These are phyloP conservation scores for Cricetomys ansorgei DNA, from an alignment of 2,113 vertebrate genomes.

Conservation along the genomic window DNA sequence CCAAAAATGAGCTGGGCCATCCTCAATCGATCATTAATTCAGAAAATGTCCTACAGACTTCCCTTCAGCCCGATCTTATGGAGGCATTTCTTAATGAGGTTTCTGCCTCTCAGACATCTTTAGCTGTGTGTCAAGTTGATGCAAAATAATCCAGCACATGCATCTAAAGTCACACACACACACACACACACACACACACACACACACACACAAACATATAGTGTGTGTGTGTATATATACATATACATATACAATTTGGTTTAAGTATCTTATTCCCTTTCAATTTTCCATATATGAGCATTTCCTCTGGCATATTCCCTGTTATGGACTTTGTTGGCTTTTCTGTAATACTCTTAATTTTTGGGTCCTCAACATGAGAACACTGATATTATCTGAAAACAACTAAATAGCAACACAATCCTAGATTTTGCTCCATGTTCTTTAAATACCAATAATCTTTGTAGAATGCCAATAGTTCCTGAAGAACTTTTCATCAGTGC, in stretches of 20 bases:
- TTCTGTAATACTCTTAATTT: background rate
- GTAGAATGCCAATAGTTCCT: background rate
- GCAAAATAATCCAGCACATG: background rate
- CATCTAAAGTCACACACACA: too few species aligned
- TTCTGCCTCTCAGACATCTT: background rate
- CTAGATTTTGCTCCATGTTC: background rate
- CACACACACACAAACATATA: too few species aligned
- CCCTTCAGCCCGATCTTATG: background rate
- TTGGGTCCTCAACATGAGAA: background rate
- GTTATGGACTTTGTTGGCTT: background rate
- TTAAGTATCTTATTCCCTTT: background rate
- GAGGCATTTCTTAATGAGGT: background rate
- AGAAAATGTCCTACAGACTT: background rate
- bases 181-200: too few species aligned
- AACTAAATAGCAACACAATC: background rate
- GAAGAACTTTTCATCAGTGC: background rate
- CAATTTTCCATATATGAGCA: background rate
- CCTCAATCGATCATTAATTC: background rate
- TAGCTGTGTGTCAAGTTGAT: background rate
- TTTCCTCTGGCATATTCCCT: background rate
- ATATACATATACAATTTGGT: background rate
- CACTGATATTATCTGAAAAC: background rate
- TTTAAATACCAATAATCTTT: constrained; percentile 23
- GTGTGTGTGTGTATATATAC: background rate
- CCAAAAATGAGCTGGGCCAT: background rate